Evolutionary conservation across 1,140 invertebrate genomes (phyloP).

Genomic region (Dreissena polymorpha): DNA sequence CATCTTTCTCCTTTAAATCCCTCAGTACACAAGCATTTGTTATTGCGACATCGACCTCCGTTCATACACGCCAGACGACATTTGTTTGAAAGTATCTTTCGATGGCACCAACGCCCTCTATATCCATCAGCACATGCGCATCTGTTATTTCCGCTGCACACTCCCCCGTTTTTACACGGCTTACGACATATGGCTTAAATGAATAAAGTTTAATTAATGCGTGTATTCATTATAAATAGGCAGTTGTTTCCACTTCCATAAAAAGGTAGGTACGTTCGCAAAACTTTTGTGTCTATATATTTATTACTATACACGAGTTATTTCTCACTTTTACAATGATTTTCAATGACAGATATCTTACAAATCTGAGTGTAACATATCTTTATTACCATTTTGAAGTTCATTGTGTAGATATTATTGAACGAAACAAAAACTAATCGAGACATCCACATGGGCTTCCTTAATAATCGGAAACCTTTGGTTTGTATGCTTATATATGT

Average conservation of each 20-base stretch:
- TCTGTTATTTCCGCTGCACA: constrained; percentile 37
- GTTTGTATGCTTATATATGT: too few relatives aligned
- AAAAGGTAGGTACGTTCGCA: neutral
- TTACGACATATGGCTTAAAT: constrained; percentile 35
- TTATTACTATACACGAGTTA: neutral
- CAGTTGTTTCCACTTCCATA: neutral
- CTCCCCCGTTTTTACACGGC: constrained; percentile 44
- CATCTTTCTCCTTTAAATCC: constrained; percentile 36
- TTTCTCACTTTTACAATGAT: neutral
- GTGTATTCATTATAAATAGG: neutral
- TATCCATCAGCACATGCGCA: constrained; percentile 46
- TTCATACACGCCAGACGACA: constrained; percentile 39
- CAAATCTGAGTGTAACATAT: too few relatives aligned
- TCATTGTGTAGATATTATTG: too few relatives aligned
- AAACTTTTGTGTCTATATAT: neutral
- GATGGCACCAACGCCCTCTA: constrained; percentile 55
- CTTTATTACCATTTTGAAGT: too few relatives aligned
- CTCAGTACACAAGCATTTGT: constrained; percentile 26
- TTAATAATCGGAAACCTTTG: too few relatives aligned
- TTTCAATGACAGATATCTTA: too few relatives aligned
- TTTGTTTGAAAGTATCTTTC: neutral
- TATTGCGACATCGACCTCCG: constrained; percentile 47
- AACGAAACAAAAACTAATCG: too few relatives aligned
- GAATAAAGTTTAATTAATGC: neutral
- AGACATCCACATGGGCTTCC: too few relatives aligned